Evolutionary conservation across 2,113 vertebrate genomes (phyloP).

Genomic region (Elgaria multicarinata): DNA sequence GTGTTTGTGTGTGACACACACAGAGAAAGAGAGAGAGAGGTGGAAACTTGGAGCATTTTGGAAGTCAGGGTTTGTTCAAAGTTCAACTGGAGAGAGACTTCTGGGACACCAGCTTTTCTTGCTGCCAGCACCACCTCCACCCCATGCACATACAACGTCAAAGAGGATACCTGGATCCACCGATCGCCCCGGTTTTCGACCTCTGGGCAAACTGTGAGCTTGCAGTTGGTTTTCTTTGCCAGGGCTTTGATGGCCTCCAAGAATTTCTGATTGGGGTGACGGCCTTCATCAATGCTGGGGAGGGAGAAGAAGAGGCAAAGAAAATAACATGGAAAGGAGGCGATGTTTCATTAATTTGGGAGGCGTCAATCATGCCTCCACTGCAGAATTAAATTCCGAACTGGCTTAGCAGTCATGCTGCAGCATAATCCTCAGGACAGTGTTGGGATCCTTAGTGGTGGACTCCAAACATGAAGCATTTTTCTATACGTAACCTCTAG

Average conservation of each 20-base stretch:
- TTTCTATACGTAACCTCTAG: no score
- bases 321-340: accelerated
- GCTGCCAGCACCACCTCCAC: background rate
- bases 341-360: accelerated
- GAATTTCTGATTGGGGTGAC: constrained; percentile 77
- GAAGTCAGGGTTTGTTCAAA: no score
- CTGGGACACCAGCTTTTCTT: background rate
- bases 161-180: constrained; percentile 90
- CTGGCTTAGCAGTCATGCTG: no score
- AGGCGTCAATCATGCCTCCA: background rate
- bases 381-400: background rate
- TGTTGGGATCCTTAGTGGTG: background rate
- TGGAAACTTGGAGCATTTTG: no score
- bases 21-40: no score
- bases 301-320: accelerated
- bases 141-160: background rate
- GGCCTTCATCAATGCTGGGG: constrained; percentile 71
- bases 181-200: constrained; percentile 85
- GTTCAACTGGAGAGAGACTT: background rate
- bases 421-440: accelerated
- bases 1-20: no score
- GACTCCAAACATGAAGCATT: no score
- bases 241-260: constrained; percentile 79
- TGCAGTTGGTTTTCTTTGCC: constrained; percentile 71
- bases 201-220: constrained; percentile 78